These are phyloP conservation scores for Cantharis rustica DNA, from an alignment of 2,888 invertebrate genomes.

Conservation along the genomic window DNA sequence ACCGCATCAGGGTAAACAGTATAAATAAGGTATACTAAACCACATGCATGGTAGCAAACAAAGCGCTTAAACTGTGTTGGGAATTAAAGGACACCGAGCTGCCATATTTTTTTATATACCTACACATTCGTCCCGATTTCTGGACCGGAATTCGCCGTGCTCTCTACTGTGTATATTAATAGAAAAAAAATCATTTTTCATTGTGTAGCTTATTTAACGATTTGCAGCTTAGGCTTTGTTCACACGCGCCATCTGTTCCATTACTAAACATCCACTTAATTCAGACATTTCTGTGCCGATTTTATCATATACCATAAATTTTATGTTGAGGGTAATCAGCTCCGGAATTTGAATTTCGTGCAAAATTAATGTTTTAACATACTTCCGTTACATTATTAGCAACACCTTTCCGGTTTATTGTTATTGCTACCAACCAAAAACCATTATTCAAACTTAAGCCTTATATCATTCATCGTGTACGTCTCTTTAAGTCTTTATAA, in stretches of 20 bases:
- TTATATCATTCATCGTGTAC: not conserved
- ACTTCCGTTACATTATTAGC: constrained; percentile 10
- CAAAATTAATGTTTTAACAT: constrained; percentile 23
- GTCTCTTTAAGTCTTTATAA: constrained; percentile 1
- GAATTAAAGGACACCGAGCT: constrained; percentile 31
- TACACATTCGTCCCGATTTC: constrained; percentile 1
- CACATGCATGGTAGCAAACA: constrained; percentile 25
- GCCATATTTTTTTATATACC: constrained; percentile 25
- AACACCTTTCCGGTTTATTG: constrained; percentile 5
- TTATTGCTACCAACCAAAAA: constrained; percentile 1
- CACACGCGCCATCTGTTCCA: constrained; percentile 21
- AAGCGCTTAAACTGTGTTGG: constrained; percentile 29
- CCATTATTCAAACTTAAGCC: constrained; percentile 3
- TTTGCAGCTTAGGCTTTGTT: constrained; percentile 13
- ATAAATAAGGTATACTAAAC: constrained; percentile 40
- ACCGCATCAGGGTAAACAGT: constrained; percentile 39
- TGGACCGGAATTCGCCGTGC: not conserved
- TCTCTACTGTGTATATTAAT: constrained; percentile 17
- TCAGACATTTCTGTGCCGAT: constrained; percentile 20
- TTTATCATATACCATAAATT: constrained; percentile 27
- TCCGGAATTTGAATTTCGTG: constrained; percentile 16
- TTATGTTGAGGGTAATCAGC: constrained; percentile 21
- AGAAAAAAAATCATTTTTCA: constrained; percentile 24
- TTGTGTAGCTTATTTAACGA: constrained; percentile 12
- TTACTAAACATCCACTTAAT: constrained; percentile 22